Evolutionary conservation across 2,113 vertebrate genomes (phyloP).

Genomic region (Polypterus bichir): DNA sequence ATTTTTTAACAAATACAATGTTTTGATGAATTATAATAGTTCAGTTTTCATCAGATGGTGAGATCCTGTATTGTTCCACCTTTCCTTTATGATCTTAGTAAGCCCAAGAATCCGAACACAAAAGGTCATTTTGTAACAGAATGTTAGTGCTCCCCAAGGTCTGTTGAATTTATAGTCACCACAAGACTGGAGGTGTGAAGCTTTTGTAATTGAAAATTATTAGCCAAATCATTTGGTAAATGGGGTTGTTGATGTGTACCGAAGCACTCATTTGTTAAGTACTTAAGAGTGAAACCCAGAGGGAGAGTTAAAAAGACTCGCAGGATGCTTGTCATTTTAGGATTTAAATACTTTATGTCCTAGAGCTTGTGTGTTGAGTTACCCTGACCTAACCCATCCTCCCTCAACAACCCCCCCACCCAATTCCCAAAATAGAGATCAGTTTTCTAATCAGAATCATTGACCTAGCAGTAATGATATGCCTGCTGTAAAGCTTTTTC

Average conservation of each 20-base stretch:
- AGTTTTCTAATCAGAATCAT: constrained; percentile 2
- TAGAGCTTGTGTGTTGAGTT: not conserved
- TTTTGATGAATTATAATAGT: too few species aligned
- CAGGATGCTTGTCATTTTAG: constrained; percentile 49
- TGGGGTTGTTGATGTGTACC: constrained; percentile 54
- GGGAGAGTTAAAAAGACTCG: constrained; percentile 56
- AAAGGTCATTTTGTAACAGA: constrained; percentile 2
- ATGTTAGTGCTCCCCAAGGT: constrained; percentile 6
- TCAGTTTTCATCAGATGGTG: too few species aligned
- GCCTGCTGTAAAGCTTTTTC: too few species aligned
- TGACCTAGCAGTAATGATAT: constrained; percentile 1
- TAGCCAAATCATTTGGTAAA: constrained; percentile 64
- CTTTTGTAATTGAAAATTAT: constrained; percentile 39
- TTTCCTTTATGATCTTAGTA: not conserved
- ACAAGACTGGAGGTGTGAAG: constrained; percentile 27
- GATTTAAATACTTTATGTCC: constrained; percentile 34
- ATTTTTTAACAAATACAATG: too few species aligned
- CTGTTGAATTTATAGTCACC: constrained; percentile 8
- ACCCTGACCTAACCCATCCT: not conserved
- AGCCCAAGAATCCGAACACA: not conserved
- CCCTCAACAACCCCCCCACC: too few species aligned
- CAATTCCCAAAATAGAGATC: constrained; percentile 4
- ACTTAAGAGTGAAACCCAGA: constrained; percentile 57
- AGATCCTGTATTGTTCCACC: too few species aligned
- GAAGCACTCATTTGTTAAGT: constrained; percentile 49